phyloP scores from a whole-genome alignment of 2,113 vertebrate genomes.

The Tenrec ecaudatus region DNA sequence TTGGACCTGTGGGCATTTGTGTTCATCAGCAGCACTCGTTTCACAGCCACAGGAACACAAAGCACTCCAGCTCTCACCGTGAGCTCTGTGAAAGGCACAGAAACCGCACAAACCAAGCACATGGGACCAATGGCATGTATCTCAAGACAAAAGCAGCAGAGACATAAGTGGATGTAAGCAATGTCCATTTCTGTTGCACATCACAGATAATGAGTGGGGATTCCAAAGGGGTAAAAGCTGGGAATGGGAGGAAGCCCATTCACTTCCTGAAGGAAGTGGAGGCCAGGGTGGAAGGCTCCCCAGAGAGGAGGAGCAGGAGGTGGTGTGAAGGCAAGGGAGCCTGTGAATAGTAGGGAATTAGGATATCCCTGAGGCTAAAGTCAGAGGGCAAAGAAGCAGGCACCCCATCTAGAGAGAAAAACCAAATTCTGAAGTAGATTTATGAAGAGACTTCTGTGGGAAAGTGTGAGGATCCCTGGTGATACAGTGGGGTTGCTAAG shows the following conservation, averaged over 20 bases:
- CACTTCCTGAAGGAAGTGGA: not conserved
- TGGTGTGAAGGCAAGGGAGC: not conserved
- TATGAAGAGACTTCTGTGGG: slow-evolving; percentile 15
- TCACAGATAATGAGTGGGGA: not conserved
- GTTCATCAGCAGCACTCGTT: not conserved
- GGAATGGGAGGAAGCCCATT: not conserved
- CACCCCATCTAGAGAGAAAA: not conserved
- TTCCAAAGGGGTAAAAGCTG: not conserved
- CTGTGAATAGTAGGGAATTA: not conserved
- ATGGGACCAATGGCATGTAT: not conserved
- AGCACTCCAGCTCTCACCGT: not conserved
- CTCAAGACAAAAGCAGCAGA: not conserved
- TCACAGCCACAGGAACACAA: not conserved
- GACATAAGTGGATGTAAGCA: not conserved
- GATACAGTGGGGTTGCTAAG: not conserved
- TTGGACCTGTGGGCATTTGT: not conserved
- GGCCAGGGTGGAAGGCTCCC: not conserved
- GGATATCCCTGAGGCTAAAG: not conserved
- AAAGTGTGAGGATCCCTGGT: not conserved
- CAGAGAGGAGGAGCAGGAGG: not conserved
- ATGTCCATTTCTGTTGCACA: not conserved
- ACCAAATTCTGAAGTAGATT: not conserved
- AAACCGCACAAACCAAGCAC: slow-evolving; percentile 1
- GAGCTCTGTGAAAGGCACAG: slow-evolving; percentile 24
- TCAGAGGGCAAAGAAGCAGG: not conserved